Percentiles rank a stretch among this genome's conserved stretches.
Conservation (phyloP, 92 coral and sea anemone species). For the Zoanthus sansibaricus region DNA sequence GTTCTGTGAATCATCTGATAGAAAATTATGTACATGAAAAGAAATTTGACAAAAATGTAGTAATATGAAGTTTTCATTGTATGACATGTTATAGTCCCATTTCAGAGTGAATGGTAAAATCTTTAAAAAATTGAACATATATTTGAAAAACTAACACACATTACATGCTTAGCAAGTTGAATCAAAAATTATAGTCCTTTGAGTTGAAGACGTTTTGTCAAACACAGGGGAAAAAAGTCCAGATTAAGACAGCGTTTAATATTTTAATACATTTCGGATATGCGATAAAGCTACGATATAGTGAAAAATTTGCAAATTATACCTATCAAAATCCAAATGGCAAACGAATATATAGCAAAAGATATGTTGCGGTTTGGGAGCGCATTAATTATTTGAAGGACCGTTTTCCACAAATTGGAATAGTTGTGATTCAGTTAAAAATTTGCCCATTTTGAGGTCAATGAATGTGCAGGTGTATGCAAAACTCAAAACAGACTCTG, state of each 20-base stretch:
- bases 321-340: slow-evolving; percentile 11
- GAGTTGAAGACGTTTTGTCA: background rate
- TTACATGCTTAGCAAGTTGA: background rate
- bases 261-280: background rate
- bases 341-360: slow-evolving; percentile 9
- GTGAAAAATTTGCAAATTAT: background rate
- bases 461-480: background rate
- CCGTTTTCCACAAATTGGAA: slow-evolving; percentile 1
- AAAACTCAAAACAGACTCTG: slow-evolving; percentile 7
- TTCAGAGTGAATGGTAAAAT: background rate
- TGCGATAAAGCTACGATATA: background rate
- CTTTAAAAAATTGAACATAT: background rate
- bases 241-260: background rate
- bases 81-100: background rate
- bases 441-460: slow-evolving; percentile 51
- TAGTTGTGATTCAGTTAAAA: background rate
- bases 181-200: background rate
- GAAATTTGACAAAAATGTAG: too few relatives aligned
- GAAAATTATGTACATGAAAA: too few relatives aligned
- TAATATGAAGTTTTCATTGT: too few relatives aligned
- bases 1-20: too few relatives aligned
- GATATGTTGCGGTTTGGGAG: background rate
- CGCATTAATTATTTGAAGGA: slow-evolving; percentile 16
- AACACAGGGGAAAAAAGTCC: background rate
- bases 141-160: background rate